Conservation (phyloP, 2,113 vertebrate genomes). For the Todiramphus saurophagus region DNA sequence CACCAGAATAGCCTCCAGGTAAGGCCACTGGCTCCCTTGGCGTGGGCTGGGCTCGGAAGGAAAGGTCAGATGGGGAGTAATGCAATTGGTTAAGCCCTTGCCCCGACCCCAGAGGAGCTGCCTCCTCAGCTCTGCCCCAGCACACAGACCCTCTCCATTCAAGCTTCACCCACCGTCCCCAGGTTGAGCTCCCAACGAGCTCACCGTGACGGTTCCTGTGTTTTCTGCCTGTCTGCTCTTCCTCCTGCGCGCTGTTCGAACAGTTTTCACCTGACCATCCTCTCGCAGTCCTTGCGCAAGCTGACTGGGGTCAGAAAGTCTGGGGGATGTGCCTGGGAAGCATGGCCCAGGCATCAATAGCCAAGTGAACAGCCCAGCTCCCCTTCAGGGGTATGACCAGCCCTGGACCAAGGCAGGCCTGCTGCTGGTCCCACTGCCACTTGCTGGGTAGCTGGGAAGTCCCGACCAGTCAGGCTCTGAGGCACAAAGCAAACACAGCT, state of each 20-base stretch:
- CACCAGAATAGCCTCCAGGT: conserved; percentile 80
- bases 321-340: neutral
- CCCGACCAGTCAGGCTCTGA: neutral
- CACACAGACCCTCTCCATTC: no score
- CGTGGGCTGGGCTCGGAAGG: fast-evolving
- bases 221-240: neutral
- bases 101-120: neutral
- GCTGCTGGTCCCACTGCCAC: neutral
- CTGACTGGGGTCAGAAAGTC: neutral
- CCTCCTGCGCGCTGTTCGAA: neutral
- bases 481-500: neutral
- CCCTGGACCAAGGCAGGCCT: neutral
- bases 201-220: fast-evolving
- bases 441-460: neutral
- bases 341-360: fast-evolving
- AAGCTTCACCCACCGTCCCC: neutral
- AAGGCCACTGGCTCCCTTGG: neutral
- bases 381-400: neutral
- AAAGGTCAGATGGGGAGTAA: neutral
- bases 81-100: fast-evolving
- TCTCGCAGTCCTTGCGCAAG: neutral
- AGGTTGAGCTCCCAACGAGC: neutral
- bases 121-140: neutral
- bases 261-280: no score
- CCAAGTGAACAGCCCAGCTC: neutral